These are phyloP conservation scores for Parauchenoglanis ngamensis DNA, from an alignment of 2,797 vertebrate species.

Conservation along the genomic window DNA sequence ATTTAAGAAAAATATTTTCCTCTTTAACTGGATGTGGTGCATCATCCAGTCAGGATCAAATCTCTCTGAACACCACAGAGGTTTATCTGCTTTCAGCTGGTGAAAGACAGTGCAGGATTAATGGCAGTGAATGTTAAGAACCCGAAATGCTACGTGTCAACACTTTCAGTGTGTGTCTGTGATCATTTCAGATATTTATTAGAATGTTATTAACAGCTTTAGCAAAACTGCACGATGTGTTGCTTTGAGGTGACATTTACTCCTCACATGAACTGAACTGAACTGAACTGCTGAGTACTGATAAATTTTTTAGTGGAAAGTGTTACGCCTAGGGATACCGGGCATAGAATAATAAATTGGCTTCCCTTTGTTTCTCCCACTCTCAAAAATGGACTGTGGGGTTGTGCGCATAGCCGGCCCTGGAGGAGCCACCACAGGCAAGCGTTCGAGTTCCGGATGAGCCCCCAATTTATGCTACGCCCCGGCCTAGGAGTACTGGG, in stretches of 20 bases:
- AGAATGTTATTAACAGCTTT: neutral
- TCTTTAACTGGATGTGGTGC: constrained; percentile 34
- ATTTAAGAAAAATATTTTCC: neutral
- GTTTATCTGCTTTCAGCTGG: constrained; percentile 11
- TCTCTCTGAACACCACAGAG: constrained; percentile 14
- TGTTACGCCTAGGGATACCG: too few species aligned
- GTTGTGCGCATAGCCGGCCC: too few species aligned
- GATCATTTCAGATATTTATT: neutral
- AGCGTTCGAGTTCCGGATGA: too few species aligned
- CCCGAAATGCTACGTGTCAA: neutral
- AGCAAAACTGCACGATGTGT: neutral
- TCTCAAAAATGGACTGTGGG: too few species aligned
- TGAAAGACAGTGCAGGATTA: constrained; percentile 11
- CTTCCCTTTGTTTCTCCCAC: too few species aligned
- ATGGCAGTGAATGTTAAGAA: neutral
- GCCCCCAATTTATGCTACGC: too few species aligned
- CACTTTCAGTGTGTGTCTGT: too few species aligned
- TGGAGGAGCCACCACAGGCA: too few species aligned
- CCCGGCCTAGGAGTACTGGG: too few species aligned
- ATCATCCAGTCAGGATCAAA: constrained; percentile 1
- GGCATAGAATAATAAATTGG: too few species aligned
- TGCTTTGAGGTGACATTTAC: neutral
- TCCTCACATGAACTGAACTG: neutral
- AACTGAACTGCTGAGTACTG: neutral
- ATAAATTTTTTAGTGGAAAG: neutral